Conservation (phyloP, 2,888 invertebrate genomes). For the Drosophila ustulata region DNA sequence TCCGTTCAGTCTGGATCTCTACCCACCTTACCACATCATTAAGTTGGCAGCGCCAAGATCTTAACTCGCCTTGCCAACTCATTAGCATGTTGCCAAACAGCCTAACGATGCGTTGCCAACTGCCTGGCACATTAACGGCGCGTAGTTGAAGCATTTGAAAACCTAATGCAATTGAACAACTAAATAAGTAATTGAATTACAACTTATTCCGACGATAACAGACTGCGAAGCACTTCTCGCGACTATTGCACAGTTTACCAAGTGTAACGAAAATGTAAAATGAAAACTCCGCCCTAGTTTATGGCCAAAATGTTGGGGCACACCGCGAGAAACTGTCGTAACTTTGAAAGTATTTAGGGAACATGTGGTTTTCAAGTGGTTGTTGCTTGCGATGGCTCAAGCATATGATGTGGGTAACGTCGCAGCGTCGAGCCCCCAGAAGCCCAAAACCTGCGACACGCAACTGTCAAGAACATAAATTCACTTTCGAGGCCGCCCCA, state of each 20-base stretch:
- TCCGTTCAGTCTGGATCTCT: neutral
- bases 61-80: neutral
- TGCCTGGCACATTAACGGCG: neutral
- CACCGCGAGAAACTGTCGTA: constrained; percentile 10
- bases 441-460: constrained; percentile 39
- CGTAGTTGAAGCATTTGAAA: neutral
- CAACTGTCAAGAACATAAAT: constrained; percentile 70
- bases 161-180: constrained; percentile 1
- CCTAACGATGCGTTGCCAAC: neutral
- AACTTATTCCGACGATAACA: constrained; percentile 1
- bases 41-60: neutral
- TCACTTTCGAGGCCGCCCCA: constrained; percentile 15
- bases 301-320: neutral
- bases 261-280: neutral
- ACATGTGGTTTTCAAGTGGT: constrained; percentile 34
- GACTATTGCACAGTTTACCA: no score
- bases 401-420: neutral
- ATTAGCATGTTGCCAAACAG: no score
- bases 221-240: neutral
- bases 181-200: constrained; percentile 4
- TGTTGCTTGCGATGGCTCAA: neutral
- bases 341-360: constrained; percentile 18
- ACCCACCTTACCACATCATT: neutral
- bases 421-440: neutral
- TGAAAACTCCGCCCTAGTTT: neutral